Percentiles rank a stretch among this genome's conserved stretches.
phyloP scores from a whole-genome alignment of 2,797 vertebrate genomes.

The Amblyopsis hoosieri region DNA sequence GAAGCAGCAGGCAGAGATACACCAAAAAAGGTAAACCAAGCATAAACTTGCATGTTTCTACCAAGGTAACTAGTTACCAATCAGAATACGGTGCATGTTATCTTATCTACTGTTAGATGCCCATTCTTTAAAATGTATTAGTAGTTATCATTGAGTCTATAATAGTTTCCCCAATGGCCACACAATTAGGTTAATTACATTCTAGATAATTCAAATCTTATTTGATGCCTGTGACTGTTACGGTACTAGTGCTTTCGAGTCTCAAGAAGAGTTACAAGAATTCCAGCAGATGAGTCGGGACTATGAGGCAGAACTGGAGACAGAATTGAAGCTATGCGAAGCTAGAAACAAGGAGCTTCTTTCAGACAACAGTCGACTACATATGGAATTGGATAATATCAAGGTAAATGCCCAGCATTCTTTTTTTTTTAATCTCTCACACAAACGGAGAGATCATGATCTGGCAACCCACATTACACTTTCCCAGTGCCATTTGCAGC shows the following conservation, averaged over 20 bases:
- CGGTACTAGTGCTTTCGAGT: slow-evolving; percentile 82
- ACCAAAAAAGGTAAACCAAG: slow-evolving; percentile 86
- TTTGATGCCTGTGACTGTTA: background rate
- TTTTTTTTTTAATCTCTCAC: background rate
- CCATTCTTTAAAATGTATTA: too few species aligned
- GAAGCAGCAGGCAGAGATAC: slow-evolving; percentile 86
- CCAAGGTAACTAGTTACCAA: too few species aligned
- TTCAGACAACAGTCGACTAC: slow-evolving; percentile 86
- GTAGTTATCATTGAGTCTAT: too few species aligned
- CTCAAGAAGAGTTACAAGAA: slow-evolving; percentile 90
- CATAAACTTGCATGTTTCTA: background rate
- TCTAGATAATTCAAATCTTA: background rate
- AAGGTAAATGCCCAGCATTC: slow-evolving; percentile 77
- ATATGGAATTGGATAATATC: slow-evolving; percentile 86
- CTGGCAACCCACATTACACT: slow-evolving; percentile 16
- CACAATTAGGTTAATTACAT: background rate
- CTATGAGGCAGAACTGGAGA: slow-evolving; percentile 94
- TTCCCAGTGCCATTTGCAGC: slow-evolving; percentile 23
- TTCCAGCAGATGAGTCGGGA: slow-evolving; percentile 97
- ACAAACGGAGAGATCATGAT: background rate
- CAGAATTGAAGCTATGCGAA: slow-evolving; percentile 91
- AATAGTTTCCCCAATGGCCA: too few species aligned
- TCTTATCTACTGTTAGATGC: too few species aligned
- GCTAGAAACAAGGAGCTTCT: slow-evolving; percentile 89
- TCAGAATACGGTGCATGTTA: too few species aligned